These are phyloP conservation scores for Selene dorsalis DNA, from an alignment of 2,797 vertebrate genomes.

Conservation along the genomic window DNA sequence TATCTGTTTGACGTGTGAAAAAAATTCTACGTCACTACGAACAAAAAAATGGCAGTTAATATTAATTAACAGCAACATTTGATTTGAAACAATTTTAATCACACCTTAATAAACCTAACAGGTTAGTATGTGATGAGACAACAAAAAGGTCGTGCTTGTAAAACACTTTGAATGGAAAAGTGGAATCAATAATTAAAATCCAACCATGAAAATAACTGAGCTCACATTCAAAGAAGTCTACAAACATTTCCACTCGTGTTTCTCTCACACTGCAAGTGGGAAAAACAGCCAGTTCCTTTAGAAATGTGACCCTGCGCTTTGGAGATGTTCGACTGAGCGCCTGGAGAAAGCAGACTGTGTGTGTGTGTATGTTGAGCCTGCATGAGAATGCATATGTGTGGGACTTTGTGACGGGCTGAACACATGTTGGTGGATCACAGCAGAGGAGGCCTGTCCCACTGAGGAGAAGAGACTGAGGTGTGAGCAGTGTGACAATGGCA, in stretches of 20 bases:
- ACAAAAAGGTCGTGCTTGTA: neutral
- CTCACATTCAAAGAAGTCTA: neutral
- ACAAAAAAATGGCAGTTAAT: neutral
- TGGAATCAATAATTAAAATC: neutral
- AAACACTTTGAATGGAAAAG: neutral
- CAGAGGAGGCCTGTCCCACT: constrained; percentile 33
- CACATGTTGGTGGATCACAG: constrained; percentile 36
- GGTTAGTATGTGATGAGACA: neutral
- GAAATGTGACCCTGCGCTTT: constrained; percentile 6
- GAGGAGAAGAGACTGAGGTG: constrained; percentile 33
- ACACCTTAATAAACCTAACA: neutral
- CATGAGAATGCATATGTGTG: constrained; percentile 11
- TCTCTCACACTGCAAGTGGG: constrained; percentile 7
- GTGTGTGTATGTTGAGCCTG: neutral
- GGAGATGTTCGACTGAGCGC: constrained; percentile 39
- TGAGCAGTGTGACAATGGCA: constrained; percentile 53
- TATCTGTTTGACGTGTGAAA: neutral
- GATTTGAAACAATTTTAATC: neutral
- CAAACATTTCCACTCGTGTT: neutral
- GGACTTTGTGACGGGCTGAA: constrained; percentile 36
- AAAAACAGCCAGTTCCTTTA: constrained; percentile 9
- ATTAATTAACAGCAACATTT: too few species aligned
- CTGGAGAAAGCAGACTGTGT: constrained; percentile 14
- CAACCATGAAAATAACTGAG: neutral
- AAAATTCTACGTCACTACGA: neutral